Percentiles rank a stretch among this genome's conserved stretches.
These are phyloP conservation scores for Papilio gigon DNA, from an alignment of 2,888 invertebrate genomes.

Conservation along the genomic window DNA sequence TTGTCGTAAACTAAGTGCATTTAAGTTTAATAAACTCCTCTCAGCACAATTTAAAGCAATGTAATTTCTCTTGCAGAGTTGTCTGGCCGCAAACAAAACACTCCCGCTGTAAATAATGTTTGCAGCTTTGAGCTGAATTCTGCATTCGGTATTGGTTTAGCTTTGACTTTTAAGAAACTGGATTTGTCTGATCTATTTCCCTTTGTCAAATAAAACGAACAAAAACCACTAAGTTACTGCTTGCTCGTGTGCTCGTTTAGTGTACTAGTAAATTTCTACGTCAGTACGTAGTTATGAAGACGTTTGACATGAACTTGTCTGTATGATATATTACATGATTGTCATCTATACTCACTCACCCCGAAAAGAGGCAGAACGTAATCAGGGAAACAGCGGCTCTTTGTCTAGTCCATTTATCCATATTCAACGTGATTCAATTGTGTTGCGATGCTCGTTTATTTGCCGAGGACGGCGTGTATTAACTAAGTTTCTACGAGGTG, in stretches of 20 bases:
- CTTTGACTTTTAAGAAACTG: conserved; percentile 2
- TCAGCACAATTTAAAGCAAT: conserved; percentile 17
- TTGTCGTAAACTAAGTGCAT: conserved; percentile 3
- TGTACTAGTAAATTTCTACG: too few relatives aligned
- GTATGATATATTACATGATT: too few relatives aligned
- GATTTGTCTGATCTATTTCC: neutral
- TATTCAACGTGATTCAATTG: conserved; percentile 25
- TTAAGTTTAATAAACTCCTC: conserved; percentile 16
- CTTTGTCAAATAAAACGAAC: neutral
- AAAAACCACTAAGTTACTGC: neutral
- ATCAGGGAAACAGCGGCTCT: neutral
- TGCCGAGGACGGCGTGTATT: conserved; percentile 27
- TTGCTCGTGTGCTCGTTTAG: neutral
- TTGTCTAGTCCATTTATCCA: conserved; percentile 1
- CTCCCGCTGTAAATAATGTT: conserved; percentile 31
- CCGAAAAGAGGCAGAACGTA: neutral
- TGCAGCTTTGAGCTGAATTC: conserved; percentile 19
- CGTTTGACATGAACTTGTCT: too few relatives aligned
- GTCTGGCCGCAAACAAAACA: conserved; percentile 26
- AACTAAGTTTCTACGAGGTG: conserved; percentile 39
- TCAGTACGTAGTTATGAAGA: too few relatives aligned
- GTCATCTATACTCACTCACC: neutral
- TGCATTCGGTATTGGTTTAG: conserved; percentile 35
- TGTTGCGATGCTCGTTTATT: conserved; percentile 35
- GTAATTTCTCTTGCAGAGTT: conserved; percentile 18